A percentile compares a stretch with the other conserved stretches of the same genome.
These are phyloP conservation scores for Molossus alvarezi DNA, from an alignment of 2,797 vertebrate species.

Conservation along the genomic window DNA sequence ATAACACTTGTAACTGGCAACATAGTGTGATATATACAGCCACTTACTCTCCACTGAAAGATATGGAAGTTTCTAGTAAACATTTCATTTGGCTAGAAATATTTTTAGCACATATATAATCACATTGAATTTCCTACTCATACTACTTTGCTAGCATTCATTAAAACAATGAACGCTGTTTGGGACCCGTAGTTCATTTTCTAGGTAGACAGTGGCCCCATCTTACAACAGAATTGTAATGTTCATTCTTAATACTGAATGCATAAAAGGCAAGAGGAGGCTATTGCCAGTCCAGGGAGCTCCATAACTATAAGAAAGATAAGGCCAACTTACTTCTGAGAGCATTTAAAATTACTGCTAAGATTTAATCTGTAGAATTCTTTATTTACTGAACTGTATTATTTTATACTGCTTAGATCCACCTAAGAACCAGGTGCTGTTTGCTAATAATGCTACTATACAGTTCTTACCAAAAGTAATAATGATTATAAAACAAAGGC, in stretches of 20 bases:
- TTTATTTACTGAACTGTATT: not conserved
- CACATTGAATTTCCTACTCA: not conserved
- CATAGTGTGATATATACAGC: not conserved
- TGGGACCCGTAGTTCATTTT: not conserved
- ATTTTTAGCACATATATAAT: slow-evolving; percentile 18
- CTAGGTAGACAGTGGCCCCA: not conserved
- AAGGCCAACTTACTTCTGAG: not conserved
- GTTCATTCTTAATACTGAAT: slow-evolving; percentile 37
- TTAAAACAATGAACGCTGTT: not conserved
- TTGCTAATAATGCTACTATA: not conserved
- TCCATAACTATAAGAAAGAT: not conserved
- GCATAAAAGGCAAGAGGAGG: not conserved
- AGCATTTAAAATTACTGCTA: not conserved
- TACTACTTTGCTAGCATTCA: not conserved
- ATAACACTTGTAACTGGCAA: not conserved
- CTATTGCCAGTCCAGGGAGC: not conserved
- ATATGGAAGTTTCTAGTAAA: not conserved
- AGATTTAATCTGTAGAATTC: not conserved
- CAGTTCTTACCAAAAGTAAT: not conserved
- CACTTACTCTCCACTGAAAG: not conserved
- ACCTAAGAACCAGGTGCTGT: not conserved
- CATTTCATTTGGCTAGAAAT: not conserved
- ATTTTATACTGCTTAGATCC: not conserved
- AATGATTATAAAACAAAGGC: slow-evolving; percentile 19
- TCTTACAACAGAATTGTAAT: not conserved